These are phyloP conservation scores for Eospalax fontanierii DNA, from an alignment of 2,797 vertebrate genomes.

Conservation along the genomic window DNA sequence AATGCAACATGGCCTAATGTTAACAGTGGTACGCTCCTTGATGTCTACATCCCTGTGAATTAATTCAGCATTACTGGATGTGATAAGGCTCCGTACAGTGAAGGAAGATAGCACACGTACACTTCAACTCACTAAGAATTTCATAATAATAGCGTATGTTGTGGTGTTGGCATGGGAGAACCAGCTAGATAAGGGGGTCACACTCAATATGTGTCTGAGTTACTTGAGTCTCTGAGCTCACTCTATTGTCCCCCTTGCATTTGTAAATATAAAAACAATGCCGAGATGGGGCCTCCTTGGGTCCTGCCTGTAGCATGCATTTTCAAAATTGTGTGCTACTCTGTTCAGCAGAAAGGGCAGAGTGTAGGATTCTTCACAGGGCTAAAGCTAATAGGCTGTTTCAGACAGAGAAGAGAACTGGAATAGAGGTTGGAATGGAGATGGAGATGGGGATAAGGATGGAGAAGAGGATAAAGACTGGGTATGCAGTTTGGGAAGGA, in stretches of 20 bases:
- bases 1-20: conserved; percentile 59
- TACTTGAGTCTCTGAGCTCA: neutral
- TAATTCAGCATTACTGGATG: conserved; percentile 66
- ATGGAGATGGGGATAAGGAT: neutral
- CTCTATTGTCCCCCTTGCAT: neutral
- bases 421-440: neutral
- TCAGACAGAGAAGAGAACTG: neutral
- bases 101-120: neutral
- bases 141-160: neutral
- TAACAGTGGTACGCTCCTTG: conserved; percentile 42
- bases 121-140: neutral
- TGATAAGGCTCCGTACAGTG: conserved; percentile 35
- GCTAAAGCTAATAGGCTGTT: neutral
- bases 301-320: neutral
- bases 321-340: neutral
- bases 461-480: neutral
- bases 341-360: neutral
- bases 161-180: too few species aligned
- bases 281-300: neutral
- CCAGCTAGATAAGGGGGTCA: neutral
- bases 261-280: neutral
- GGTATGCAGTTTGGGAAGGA: neutral
- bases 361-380: neutral
- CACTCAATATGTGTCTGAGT: rapidly evolving
- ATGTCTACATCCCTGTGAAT: conserved; percentile 71